phyloP scores from a whole-genome alignment of 2,113 vertebrate species.

The Uria aalge region DNA sequence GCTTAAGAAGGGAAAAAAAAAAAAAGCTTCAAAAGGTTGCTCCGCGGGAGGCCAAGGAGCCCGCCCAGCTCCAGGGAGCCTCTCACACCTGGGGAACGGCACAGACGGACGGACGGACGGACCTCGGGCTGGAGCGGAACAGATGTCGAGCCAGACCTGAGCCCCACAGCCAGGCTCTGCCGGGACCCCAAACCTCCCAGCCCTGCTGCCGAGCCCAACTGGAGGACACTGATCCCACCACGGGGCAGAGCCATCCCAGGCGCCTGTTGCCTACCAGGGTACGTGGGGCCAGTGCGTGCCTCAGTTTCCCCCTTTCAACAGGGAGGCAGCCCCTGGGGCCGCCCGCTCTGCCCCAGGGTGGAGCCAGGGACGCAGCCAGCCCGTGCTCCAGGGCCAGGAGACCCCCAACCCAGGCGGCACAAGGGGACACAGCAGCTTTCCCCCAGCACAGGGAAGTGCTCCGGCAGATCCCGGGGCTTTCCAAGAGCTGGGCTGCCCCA shows the following conservation, averaged over 20 bases:
- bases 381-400: accelerated
- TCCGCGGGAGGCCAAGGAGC: accelerated
- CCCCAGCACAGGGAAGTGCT: too few relatives aligned
- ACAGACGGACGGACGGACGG: accelerated
- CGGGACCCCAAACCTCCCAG: not conserved
- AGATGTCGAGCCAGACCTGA: not conserved
- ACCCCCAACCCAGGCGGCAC: not conserved
- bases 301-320: not conserved
- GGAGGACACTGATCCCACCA: not conserved
- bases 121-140: not conserved
- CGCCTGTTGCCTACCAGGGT: not conserved
- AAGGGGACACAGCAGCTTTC: not conserved
- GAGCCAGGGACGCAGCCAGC: not conserved
- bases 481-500: not conserved
- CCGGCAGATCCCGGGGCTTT: not conserved
- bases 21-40: not conserved
- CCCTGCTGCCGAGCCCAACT: not conserved
- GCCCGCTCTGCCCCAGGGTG: not conserved
- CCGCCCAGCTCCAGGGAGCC: not conserved
- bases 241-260: accelerated
- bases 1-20: not conserved
- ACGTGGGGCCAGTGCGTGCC: not conserved
- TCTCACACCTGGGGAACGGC: not conserved
- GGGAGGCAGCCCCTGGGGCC: not conserved
- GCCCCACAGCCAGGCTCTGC: not conserved